These are phyloP conservation scores for Pimpla rufipes DNA, from an alignment of 2,888 invertebrate species.

Conservation along the genomic window DNA sequence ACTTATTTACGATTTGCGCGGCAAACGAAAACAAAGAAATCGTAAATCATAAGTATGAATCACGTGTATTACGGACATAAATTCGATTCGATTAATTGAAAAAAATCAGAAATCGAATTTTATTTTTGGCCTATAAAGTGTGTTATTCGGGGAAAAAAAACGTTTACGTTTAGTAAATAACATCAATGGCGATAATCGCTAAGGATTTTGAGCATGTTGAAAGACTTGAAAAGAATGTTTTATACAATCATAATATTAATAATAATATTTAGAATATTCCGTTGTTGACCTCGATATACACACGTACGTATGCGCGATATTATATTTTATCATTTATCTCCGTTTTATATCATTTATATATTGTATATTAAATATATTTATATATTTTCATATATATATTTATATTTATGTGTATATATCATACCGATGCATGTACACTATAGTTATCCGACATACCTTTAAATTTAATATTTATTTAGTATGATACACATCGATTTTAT, in stretches of 20 bases:
- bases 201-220: conserved; percentile 79
- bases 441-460: conserved; percentile 76
- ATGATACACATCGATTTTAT: conserved; percentile 81
- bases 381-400: conserved; percentile 47
- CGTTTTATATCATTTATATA: conserved; percentile 60
- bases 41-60: background rate
- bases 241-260: conserved; percentile 24
- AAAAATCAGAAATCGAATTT: no score
- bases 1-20: background rate
- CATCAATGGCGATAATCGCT: conserved; percentile 45
- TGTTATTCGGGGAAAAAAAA: background rate
- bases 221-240: conserved; percentile 77
- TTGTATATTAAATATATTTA: conserved; percentile 61
- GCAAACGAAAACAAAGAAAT: no score
- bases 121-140: no score
- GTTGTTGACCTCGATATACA: conserved; percentile 77
- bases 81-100: no score
- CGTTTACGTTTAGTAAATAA: conserved; percentile 25
- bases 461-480: conserved; percentile 79
- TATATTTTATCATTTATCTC: conserved; percentile 67
- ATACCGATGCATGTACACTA: conserved; percentile 68
- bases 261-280: conserved; percentile 80
- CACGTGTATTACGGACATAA: conserved; percentile 6
- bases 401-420: conserved; percentile 48
- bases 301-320: conserved; percentile 67